These are phyloP conservation scores for Alcedo quadribrachys DNA, from an alignment of 2,797 vertebrate genomes.

Conservation along the genomic window DNA sequence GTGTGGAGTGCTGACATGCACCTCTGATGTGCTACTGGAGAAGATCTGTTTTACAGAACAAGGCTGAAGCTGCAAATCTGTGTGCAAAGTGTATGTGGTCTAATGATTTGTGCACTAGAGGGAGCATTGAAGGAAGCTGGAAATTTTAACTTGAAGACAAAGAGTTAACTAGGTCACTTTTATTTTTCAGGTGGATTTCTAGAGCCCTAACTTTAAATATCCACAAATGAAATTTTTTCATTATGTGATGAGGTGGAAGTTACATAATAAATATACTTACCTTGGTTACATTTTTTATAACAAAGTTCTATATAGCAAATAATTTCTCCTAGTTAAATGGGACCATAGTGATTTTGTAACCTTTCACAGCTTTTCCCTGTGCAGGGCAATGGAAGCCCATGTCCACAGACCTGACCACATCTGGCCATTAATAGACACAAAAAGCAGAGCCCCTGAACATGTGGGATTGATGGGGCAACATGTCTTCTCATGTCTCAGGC, in stretches of 20 bases:
- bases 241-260: rapidly evolving
- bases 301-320: neutral
- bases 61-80: neutral
- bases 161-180: neutral
- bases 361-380: neutral
- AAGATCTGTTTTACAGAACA: neutral
- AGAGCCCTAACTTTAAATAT: neutral
- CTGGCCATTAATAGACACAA: neutral
- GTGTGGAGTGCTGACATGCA: neutral
- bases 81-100: rapidly evolving
- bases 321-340: neutral
- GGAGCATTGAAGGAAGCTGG: neutral
- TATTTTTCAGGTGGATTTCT: neutral
- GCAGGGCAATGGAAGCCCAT: neutral
- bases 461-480: neutral
- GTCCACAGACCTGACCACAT: neutral
- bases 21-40: neutral
- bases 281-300: neutral
- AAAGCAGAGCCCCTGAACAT: neutral
- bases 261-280: neutral
- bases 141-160: neutral
- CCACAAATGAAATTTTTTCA: neutral
- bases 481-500: neutral
- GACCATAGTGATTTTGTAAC: neutral
- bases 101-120: neutral